Evolutionary conservation across 2,113 vertebrate species (phyloP).

Genomic region (rat (Rattus norvegicus)): GRCr8 NC_086035.1:29297501-29298000

Average conservation of each 20-base stretch:
- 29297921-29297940: too few relatives aligned
- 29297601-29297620: not conserved
- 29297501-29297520: not conserved
- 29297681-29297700: not conserved
- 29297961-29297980: too few relatives aligned
- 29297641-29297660: not conserved
- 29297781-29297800: slow-evolving; percentile 39
- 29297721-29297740: not conserved
- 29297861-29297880: not conserved
- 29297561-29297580: not conserved
- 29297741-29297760: not conserved
- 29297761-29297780: not conserved
- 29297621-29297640: too few relatives aligned
- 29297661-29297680: not conserved
- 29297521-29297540: not conserved
- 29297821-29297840: not conserved
- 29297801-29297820: slow-evolving; percentile 40
- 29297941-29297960: too few relatives aligned
- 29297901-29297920: not conserved
- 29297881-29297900: not conserved
- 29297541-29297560: not conserved
- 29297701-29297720: not conserved
- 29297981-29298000: too few relatives aligned
- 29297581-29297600: not conserved
- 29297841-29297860: too few relatives aligned